Base-by-base conservation (phyloP, 2,797 vertebrate species). In the Alcedo atthis region DNA sequence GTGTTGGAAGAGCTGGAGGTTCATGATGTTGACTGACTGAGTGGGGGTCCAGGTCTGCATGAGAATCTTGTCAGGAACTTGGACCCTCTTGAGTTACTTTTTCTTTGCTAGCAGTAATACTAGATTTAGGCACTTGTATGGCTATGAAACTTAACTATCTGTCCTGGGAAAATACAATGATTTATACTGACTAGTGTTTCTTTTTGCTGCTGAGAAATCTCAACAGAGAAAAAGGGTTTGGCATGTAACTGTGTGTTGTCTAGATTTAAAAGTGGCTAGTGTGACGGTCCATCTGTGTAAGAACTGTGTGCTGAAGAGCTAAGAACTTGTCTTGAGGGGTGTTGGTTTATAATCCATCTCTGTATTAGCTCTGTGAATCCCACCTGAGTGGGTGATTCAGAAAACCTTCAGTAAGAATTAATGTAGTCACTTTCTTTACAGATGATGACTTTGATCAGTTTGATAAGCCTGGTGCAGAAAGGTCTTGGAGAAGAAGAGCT, bases 381-480 rank as follows among this genome's bases (percentile, higher is more conserved):
- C 9, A 17, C 22, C 49, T n/a, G 17, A n/a, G n/a, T 49, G 12
- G 11, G 40, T 87, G 45, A 51, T 81, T 80, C 40, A 49, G 57
- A 55, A 88, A 30, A 26, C 9, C 66, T 77, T 89, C 21, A 55
- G 24, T 85, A 61, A 92, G 73, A 87, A 91, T 91, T 89, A 84
- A 37, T 53, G 8, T 84, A 71, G 58, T 95, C 49, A 63, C 86
- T 5, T 83, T 94, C 57, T 90, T 95, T 95, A 45, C 97, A 99
- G 99, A 99, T 97, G 98, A 98, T 93, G 98, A 98, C 96, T 99
- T 99, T 97, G 99, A 98, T 96, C 98, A 99, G 82, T 99, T 99
- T 96, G 98, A 99, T 97, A 99, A 99, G 96, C 99, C 99, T 26
- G 99, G 99, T 85, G 98, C 99, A 20, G 99, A 99, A 97, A 98